Base-by-base conservation (phyloP, 2,888 invertebrate genomes). In the Eristalis tenax region DNA sequence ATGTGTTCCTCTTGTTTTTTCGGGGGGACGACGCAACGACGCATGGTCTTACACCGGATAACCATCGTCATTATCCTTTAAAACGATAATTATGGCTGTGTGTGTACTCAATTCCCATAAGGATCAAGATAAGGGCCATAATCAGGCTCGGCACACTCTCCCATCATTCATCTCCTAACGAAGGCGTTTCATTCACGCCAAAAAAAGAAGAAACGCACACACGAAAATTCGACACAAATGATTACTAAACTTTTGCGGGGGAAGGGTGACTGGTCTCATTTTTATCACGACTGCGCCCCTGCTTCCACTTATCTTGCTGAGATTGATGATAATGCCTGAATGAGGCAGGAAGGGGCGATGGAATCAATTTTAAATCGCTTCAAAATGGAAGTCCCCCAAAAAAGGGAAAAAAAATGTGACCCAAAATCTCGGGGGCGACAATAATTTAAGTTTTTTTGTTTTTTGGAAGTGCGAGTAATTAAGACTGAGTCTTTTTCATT, bases 341-440 rank as follows among this genome's bases (percentile, higher is more conserved):
- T 23, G 28, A 3, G 8, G 18, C 4, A 28, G 18, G 43, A 18
- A 10, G 18, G 2, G 2, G 6, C 6, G 15, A 22, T 65, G 28
- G 38, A 80, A 79, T 70, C 66, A 80, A 84, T 84, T 84, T 80
- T 63, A 80, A 80, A 84, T 63, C 71, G 43, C 68, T 32, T 35
- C 57, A 26, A 26, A 26, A 26, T 2, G 26, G 26, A 56, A 18
- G n/a, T n/a, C n/a, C n/a, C n/a, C n/a, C n/a, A n/a, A n/a, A n/a
- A n/a, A n/a, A n/a, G n/a, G n/a, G n/a, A 35, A 57, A 56, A 18
- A 35, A 57, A 71, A 71, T 23, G 18, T 57, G 13, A n/a, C 38
- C 15, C 18, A 50, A 50, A 18, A 6, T 8, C 32, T 38, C 13
- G 5, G 18, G 5, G 50, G 43, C n/a, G n/a, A 4, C 43, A 66